Evolutionary conservation across 53 echinoderm and acorn worm species (phyloP), one percentile per base, ranked within the genome.

Genomic region (Temnopleurus reevesii): DNA sequence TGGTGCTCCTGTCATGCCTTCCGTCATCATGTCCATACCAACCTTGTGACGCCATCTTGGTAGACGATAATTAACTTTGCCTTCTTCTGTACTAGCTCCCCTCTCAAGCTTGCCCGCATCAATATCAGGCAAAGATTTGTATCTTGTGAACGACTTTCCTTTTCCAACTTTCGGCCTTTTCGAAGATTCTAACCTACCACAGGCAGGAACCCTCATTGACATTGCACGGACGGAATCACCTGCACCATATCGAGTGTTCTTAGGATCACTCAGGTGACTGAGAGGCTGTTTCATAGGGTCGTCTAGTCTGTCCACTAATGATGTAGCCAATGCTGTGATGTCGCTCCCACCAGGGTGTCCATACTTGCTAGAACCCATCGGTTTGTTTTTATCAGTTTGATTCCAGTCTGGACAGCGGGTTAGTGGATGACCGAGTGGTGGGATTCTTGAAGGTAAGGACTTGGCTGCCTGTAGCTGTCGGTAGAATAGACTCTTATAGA

Each of bases 401-500:
- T 80, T 51, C 80, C 80, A 80, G 4, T 34, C 80, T 18, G 80
- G 46, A 8, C 29, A 24, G 1, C n/a, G 71, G 21, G 55, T 44
- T 7, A 85, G 43, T 17, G 85, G 59, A 8, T 60, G 61, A 23
- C 85, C 85, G 23, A 85, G 29, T 12, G 85, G 85, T 9, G 85
- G 85, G 7, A 59, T 19, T 9, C 61, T 38, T 12, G 29, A 13
- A 0, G 46, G 33, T 35, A 44, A 17, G 19, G 59, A 26, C 65
- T 36, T 10, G 2, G 91, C 80, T n/a, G 84, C 71, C 80, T 91
- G 77, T 7, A 91, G 41, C 77, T 91, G 85, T 38, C 53, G 46
- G 55, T 93, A 90, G 47, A 81, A 91, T 33, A 85, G 60, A 55
- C 93, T 91, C 64, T 90, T 93, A 66, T 89, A 91, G 10, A 93